Base-by-base conservation (phyloP, 37 sponge, comb jelly and placozoan species). In the Oscarella lobularis region DNA sequence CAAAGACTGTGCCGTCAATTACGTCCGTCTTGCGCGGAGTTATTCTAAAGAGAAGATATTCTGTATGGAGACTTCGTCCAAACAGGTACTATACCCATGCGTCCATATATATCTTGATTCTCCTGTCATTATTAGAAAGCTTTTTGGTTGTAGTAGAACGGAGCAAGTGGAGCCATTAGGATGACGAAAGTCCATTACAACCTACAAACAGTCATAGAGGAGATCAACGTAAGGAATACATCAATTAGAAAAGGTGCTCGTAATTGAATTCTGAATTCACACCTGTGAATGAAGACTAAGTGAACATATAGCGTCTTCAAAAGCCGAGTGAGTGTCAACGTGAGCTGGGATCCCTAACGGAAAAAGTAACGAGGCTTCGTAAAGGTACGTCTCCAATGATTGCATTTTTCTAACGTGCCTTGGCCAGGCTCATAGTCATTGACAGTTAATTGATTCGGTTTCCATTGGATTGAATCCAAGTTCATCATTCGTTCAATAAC, bases 271-370 rank as follows among this genome's bases (percentile, higher is more conserved):
- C 60, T 48, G 60, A 27, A 27, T 48, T 3, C 69, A 6, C 54
- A 87, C 91, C 65, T 90, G 88, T 31, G 88, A 90, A 35, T 86
- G 86, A 54, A 94, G 79, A 75, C 86, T 88, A 34, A 94, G 72
- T 9, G 95, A 94, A 36, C 87, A 66, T 2, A 94, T 90, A 38
- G 72, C 80, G 40, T 78, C 86, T 67, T 87, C 74, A 67, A 94
- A 94, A 67, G 86, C 86, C 30, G 91, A 90, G 71, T 87, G 91
- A 3, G 95, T 90, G 75, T 94, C 95, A 39, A 94, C 80, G 78
- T 94, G 95, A 29, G 88, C 81, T 29, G 95, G 95, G 35, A 94
- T 94, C 30, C 95, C 92, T 91, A 55, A 14, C 55, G 27, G 33
- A 39, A 31, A 32, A 3, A 72, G 30, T 31, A 4, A 39, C 5